Conservation (phyloP, 2,888 invertebrate genomes). For the Pachycephus smyrnensis region DNA sequence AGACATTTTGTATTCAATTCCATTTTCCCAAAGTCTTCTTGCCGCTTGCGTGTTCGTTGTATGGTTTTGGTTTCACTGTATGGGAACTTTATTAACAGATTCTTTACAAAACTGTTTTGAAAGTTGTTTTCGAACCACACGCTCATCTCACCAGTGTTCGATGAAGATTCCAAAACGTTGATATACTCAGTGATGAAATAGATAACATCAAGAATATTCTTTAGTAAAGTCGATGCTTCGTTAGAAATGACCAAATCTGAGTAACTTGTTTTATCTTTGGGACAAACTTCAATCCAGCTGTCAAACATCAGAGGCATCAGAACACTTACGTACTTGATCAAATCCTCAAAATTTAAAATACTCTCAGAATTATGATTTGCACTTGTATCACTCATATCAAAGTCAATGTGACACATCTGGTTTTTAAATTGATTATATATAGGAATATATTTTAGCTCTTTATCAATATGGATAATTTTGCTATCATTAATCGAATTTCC, state of each 20-base stretch:
- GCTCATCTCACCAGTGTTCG: conserved; percentile 39
- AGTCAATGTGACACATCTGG: conserved; percentile 40
- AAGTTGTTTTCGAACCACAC: conserved; percentile 71
- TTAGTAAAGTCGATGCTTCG: conserved; percentile 76
- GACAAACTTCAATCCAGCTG: conserved; percentile 85
- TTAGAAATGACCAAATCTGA: conserved; percentile 70
- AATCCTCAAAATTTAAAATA: conserved; percentile 67
- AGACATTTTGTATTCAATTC: conserved; percentile 66
- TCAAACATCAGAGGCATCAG: conserved; percentile 84
- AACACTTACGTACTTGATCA: conserved; percentile 75
- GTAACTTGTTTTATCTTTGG: conserved; percentile 64
- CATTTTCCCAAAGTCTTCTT: conserved; percentile 66
- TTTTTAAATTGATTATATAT: conserved; percentile 38
- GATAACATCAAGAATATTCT: conserved; percentile 74
- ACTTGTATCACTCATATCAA: conserved; percentile 35
- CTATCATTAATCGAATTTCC: conserved; percentile 8
- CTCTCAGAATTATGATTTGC: conserved; percentile 50
- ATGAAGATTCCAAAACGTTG: conserved; percentile 47
- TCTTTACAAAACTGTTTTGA: conserved; percentile 69
- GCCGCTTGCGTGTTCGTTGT: conserved; percentile 56
- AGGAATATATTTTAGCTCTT: conserved; percentile 36
- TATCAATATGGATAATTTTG: conserved; percentile 20
- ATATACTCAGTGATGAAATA: conserved; percentile 71
- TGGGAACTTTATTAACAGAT: conserved; percentile 73
- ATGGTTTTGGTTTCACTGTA: conserved; percentile 68